Conservation (phyloP, 2,113 vertebrate species). For the Tringa solitaria region DNA sequence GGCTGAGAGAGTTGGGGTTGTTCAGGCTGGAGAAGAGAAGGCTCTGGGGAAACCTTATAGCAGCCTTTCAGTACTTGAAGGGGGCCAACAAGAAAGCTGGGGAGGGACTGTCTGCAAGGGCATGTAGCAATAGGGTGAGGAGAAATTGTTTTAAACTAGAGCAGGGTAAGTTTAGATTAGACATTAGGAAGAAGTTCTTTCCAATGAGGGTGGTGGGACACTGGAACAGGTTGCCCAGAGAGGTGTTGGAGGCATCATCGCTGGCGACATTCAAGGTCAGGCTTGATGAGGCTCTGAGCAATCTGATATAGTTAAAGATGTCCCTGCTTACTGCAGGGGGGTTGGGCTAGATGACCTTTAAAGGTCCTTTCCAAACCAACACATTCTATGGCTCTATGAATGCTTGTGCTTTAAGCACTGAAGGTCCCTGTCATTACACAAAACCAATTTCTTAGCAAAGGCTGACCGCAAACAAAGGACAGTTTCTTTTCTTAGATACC, state of each 20-base stretch:
- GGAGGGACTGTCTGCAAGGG: background rate
- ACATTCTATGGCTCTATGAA: background rate
- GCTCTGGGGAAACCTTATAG: too few relatives aligned
- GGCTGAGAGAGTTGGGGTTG: too few relatives aligned
- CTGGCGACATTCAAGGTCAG: background rate
- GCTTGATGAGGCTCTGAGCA: background rate
- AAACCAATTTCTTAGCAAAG: background rate
- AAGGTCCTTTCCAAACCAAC: background rate
- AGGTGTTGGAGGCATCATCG: background rate
- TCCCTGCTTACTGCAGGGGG: background rate
- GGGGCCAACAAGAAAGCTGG: background rate
- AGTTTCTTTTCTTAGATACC: background rate
- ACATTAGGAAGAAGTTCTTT: background rate
- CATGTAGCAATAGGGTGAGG: background rate
- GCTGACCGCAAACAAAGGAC: background rate
- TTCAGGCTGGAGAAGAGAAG: too few relatives aligned
- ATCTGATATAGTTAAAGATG: background rate
- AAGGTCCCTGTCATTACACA: background rate
- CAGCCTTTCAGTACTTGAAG: too few relatives aligned
- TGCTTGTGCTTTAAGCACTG: background rate
- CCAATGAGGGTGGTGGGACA: background rate
- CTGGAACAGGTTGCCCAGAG: background rate
- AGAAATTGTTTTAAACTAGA: background rate
- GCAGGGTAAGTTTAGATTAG: background rate
- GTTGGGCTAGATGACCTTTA: background rate